Evolutionary conservation across 1,140 invertebrate genomes (phyloP).

Genomic region (Adelges cooleyi): DNA sequence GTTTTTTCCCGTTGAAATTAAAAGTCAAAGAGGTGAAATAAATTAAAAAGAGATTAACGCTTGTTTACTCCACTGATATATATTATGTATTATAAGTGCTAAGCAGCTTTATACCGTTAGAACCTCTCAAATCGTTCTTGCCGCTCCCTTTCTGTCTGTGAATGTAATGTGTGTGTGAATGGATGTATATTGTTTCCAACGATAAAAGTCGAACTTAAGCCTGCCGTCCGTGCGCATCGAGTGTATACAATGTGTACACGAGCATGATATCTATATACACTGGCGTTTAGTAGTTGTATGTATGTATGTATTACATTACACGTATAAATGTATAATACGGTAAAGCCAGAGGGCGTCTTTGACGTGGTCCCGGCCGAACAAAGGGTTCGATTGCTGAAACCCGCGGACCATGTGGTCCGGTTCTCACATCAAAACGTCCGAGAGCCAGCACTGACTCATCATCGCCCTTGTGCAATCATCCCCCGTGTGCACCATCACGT

Average conservation of each 20-base stretch:
- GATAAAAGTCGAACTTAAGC: constrained; percentile 26
- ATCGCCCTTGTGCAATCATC: too few relatives aligned
- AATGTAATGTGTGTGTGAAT: too few relatives aligned
- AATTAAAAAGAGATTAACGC: too few relatives aligned
- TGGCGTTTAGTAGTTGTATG: not conserved
- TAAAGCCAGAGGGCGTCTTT: constrained; percentile 28
- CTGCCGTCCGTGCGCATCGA: not conserved
- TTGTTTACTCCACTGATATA: too few relatives aligned
- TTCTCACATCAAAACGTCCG: constrained; percentile 26
- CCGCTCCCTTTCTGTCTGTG: too few relatives aligned
- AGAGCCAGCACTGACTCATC: constrained; percentile 13
- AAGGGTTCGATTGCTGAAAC: constrained; percentile 27
- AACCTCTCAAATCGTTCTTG: too few relatives aligned
- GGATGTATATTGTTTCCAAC: not conserved
- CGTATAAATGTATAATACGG: constrained; percentile 3
- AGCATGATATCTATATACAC: not conserved
- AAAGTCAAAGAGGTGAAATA: too few relatives aligned
- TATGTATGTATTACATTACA: not conserved
- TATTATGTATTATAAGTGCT: too few relatives aligned
- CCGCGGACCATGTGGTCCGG: constrained; percentile 26
- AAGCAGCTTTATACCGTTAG: too few relatives aligned
- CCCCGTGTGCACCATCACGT: too few relatives aligned
- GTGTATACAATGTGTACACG: not conserved
- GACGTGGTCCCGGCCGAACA: constrained; percentile 22
- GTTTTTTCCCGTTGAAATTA: too few relatives aligned